Evolutionary conservation across 1,140 invertebrate genomes (phyloP).

Genomic region (Lerema accius): DNA sequence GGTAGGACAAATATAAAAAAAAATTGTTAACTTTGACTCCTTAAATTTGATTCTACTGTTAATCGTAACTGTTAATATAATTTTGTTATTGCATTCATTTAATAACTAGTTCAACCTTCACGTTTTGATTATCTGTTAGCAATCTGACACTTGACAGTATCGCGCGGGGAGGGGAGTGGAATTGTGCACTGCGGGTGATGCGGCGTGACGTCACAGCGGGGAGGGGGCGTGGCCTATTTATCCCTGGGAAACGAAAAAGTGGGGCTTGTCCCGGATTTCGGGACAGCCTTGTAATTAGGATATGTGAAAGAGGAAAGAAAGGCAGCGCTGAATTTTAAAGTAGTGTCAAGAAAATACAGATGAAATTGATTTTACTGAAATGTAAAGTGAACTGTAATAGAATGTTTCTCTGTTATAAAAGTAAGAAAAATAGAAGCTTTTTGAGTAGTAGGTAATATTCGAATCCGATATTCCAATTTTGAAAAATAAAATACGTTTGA

Average conservation of each 20-base stretch:
- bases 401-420: too few relatives aligned
- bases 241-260: slow-evolving; percentile 53
- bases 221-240: slow-evolving; percentile 54
- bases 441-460: too few relatives aligned
- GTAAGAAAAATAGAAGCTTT: too few relatives aligned
- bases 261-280: slow-evolving; percentile 51
- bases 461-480: too few relatives aligned
- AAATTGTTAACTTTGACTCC: too few relatives aligned
- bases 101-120: slow-evolving; percentile 13
- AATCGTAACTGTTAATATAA: slow-evolving; percentile 15
- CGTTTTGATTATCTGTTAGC: slow-evolving; percentile 30
- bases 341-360: background rate
- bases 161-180: slow-evolving; percentile 2
- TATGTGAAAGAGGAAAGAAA: background rate
- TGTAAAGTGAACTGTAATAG: too few relatives aligned
- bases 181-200: slow-evolving; percentile 52
- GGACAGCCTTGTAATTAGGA: slow-evolving; percentile 38
- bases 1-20: too few relatives aligned
- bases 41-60: too few relatives aligned
- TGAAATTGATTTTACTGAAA: too few relatives aligned
- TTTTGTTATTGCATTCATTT: slow-evolving; percentile 25
- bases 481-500: too few relatives aligned
- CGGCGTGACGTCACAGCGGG: slow-evolving; percentile 53
- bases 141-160: slow-evolving; percentile 30
- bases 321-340: background rate